A percentile compares a stretch with the other conserved stretches of the same genome.
These are phyloP conservation scores for Cephonodes hylas DNA, from an alignment of 2,888 invertebrate species.

Conservation along the genomic window DNA sequence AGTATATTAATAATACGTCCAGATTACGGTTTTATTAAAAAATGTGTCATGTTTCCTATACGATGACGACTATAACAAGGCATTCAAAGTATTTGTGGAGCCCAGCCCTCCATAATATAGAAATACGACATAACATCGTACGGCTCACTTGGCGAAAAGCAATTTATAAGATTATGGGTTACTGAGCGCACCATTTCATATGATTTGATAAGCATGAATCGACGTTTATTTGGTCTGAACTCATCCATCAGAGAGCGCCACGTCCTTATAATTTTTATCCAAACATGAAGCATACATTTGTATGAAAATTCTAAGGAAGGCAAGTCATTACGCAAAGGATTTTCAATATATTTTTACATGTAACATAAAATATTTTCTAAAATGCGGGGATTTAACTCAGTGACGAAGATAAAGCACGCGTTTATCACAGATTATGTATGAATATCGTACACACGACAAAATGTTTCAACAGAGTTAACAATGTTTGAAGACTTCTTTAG, in stretches of 20 bases:
- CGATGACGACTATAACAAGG: background rate
- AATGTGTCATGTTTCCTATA: too few species aligned
- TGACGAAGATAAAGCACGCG: background rate
- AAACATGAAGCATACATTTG: conserved; percentile 24
- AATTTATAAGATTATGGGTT: conserved; percentile 8
- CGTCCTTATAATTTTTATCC: conserved; percentile 34
- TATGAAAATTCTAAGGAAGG: background rate
- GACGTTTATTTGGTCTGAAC: conserved; percentile 40
- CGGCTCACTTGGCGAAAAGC: conserved; percentile 1
- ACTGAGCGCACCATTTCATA: conserved; percentile 22
- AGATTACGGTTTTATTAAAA: too few species aligned
- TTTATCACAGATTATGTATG: background rate
- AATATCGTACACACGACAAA: background rate
- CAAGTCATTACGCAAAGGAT: background rate
- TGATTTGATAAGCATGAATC: conserved; percentile 57
- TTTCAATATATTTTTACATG: background rate
- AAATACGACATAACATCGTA: background rate
- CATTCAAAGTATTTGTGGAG: background rate
- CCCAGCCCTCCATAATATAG: background rate
- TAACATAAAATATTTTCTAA: background rate
- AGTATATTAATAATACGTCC: too few species aligned
- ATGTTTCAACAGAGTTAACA: background rate
- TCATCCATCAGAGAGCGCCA: conserved; percentile 47
- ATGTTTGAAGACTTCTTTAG: background rate
- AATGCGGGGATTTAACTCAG: background rate